Conservation (phyloP, 2,797 vertebrate species). For the Eutrigla gurnardus region DNA sequence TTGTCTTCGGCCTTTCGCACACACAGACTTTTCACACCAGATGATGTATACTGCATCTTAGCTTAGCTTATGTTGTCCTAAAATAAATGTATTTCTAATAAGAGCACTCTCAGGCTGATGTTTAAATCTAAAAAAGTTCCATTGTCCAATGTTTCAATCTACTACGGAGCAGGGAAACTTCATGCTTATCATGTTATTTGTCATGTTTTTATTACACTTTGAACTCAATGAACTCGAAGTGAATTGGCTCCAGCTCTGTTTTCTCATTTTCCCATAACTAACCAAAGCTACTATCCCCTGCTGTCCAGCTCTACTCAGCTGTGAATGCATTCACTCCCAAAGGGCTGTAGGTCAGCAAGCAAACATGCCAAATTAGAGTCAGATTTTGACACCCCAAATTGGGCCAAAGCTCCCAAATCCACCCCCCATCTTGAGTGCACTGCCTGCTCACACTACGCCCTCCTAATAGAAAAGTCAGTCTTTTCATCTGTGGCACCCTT, state of each 20-base stretch:
- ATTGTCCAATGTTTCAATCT: constrained; percentile 3
- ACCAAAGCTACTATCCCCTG: constrained; percentile 34
- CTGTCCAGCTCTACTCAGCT: constrained; percentile 40
- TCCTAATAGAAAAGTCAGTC: constrained; percentile 10
- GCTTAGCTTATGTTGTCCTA: not conserved
- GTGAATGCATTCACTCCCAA: constrained; percentile 36
- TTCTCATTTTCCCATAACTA: constrained; percentile 25
- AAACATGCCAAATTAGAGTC: constrained; percentile 45
- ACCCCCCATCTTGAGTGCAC: constrained; percentile 30
- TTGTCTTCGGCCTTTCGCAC: constrained; percentile 3
- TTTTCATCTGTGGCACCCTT: constrained; percentile 19
- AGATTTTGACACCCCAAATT: constrained; percentile 43
- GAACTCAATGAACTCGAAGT: constrained; percentile 41
- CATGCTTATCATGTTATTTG: not conserved
- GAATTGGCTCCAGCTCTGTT: constrained; percentile 27
- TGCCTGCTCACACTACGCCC: constrained; percentile 2
- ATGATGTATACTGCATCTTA: not conserved
- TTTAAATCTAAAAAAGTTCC: not conserved
- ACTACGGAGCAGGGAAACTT: constrained; percentile 5
- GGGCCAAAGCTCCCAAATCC: constrained; percentile 41
- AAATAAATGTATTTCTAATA: not conserved
- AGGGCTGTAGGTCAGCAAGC: constrained; percentile 54
- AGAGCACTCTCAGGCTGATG: not conserved
- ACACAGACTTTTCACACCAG: not conserved
- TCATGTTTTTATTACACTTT: constrained; percentile 15